These are phyloP conservation scores for Temnothorax unifasciatus DNA, from an alignment of 2,888 invertebrate species.

Conservation along the genomic window DNA sequence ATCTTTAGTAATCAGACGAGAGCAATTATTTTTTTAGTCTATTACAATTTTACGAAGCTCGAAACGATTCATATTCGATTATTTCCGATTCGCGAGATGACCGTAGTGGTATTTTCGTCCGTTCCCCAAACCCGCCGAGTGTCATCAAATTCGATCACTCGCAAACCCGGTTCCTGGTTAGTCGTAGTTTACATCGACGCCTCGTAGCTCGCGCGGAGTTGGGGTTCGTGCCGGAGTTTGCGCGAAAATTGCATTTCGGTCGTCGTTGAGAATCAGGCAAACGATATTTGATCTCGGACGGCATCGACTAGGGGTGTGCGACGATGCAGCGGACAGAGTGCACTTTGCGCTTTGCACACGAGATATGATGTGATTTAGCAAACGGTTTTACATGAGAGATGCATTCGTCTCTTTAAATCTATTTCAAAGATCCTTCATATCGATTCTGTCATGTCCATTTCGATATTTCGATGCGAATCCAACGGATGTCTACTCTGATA, in stretches of 20 bases:
- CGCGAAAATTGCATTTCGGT: constrained; percentile 71
- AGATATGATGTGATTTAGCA: constrained; percentile 59
- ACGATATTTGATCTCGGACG: constrained; percentile 72
- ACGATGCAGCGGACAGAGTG: constrained; percentile 31
- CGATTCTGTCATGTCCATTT: constrained; percentile 9
- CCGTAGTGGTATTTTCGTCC: constrained; percentile 5
- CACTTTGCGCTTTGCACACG: constrained; percentile 57
- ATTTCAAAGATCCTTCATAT: constrained; percentile 29
- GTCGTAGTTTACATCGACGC: constrained; percentile 28
- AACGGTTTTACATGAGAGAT: constrained; percentile 40
- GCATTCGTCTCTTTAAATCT: constrained; percentile 51
- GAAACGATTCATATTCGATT: not conserved
- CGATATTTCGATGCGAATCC: not conserved
- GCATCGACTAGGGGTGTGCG: not conserved
- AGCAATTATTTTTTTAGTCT: not conserved
- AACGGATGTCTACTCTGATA: not conserved
- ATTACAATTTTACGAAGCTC: not conserved
- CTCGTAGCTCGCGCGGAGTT: constrained; percentile 63
- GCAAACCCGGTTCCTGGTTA: constrained; percentile 38
- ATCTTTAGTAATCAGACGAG: not conserved
- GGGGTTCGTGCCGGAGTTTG: constrained; percentile 62
- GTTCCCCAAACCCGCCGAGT: not conserved
- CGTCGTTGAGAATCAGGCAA: constrained; percentile 68
- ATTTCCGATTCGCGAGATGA: constrained; percentile 8
- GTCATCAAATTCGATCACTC: constrained; percentile 45